Evolutionary conservation across 2,888 invertebrate species (phyloP), one percentile per base, ranked within the genome.

Genomic region (Agonum fuliginosum): DNA sequence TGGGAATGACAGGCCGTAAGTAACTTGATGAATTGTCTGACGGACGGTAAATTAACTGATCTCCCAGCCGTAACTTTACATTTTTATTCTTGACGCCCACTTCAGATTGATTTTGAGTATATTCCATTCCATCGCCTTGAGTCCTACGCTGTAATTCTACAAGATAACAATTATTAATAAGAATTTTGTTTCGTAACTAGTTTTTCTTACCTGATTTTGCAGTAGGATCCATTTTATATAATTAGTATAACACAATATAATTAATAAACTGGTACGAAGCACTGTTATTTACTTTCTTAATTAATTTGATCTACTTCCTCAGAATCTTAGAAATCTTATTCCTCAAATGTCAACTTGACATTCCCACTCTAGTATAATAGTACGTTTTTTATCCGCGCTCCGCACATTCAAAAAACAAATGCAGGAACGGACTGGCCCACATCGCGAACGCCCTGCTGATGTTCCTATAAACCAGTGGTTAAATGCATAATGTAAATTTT

Each of bases 71-170:
- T 83, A 84, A n/a, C 76, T 80, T 12, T 82, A 82, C 4, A 83
- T 79, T 6, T 85, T 86, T 79, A 80, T 83, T 70, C 34, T 67
- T 75, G 20, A 67, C 51, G 8, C 51, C 20, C 14, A 37, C 27
- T 70, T 77, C 77, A 4, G 43, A 10, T 24, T 54, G 37, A 19
- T 6, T 41, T 20, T 43, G 62, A 12, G 12, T 27, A 70, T 77
- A 70, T 77, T 77, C 77, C 94, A 94, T 94, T 72, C 94, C 94
- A 88, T 94, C 94, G 0, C 94, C 94, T 75, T 93, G 91, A 0
- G 93, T 94, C 80, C 93, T 87, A 22, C 5, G 19, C 10, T 46
- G 27, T 77, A 78, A 80, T 37, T 30, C 51, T 67, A n/a, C 24
- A 67, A 27, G 19, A 30, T 48, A 2, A 8, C 12, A 27, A 51